Evolutionary conservation across 2,888 invertebrate species (phyloP), one percentile per base, ranked within the genome.

Genomic region (Epiperipatus broadwayi): DNA sequence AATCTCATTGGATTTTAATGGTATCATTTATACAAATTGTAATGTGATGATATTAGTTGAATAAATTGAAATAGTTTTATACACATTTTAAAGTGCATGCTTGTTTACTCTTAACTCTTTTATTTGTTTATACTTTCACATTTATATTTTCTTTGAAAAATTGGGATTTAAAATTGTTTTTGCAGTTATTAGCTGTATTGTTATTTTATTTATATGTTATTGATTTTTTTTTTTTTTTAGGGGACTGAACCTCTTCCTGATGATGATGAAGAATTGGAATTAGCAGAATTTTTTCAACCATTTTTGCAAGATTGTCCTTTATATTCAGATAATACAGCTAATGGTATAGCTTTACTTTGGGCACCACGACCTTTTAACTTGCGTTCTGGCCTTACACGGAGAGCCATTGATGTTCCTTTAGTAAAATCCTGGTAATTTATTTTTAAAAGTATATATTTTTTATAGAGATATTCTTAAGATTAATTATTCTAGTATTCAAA

Each of bases 281-380:
- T 99, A 28, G 80, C 87, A 0, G 84, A 84, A 52, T 75, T 75
- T 48, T 78, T 91, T 1, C 77, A 83, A 49, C 87, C 95, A 4
- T 83, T 95, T 56, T 63, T 99, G 42, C 79, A 83, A 57, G 89
- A 91, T 56, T 84, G 81, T 8, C 91, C 95, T 0, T 64, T 99
- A 36, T 99, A 97, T 56, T 85, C 93, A 0, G 95, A 97, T 56
- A 91, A 97, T 56, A 97, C 97, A 1, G 95, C 97, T 0, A 95
- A 97, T 65, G 97, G 95, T 2, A 93, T 95, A 51, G 78, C 93
- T 1, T 63, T 95, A 39, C 59, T 95, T 38, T 95, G 93, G 95
- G 93, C 97, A 2, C 95, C 97, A 0, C 70, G 97, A 42, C 97
- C 97, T 5, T 99, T 93, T 57, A 91, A 91, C 57, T 73, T 91